These are phyloP conservation scores for Macropus fuliginosus DNA, from an alignment of 2,797 vertebrate genomes.

Conservation along the genomic window DNA sequence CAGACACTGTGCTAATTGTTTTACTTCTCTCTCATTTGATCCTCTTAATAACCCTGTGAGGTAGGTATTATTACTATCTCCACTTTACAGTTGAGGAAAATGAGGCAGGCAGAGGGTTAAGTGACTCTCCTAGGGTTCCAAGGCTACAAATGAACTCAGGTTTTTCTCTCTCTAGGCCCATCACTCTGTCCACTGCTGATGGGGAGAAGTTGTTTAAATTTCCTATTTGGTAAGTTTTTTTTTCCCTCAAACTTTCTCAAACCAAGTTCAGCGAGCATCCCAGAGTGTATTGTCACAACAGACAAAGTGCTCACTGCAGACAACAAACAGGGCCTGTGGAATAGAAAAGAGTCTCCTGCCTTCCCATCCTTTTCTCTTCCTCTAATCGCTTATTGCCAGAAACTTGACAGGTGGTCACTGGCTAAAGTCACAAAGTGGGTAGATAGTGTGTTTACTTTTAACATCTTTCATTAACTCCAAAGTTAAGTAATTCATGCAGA, in stretches of 20 bases:
- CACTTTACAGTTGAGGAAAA: not conserved
- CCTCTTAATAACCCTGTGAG: not conserved
- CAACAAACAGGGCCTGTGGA: conserved; percentile 23
- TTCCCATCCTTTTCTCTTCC: not conserved
- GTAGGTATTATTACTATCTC: not conserved
- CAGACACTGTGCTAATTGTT: not conserved
- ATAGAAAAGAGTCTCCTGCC: not conserved
- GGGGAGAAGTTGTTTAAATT: not conserved
- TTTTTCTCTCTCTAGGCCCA: not conserved
- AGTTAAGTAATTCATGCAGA: conserved; percentile 66
- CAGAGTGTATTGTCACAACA: not conserved
- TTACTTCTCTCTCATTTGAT: not conserved
- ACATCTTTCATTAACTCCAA: conserved; percentile 53
- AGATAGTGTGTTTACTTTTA: conserved; percentile 44
- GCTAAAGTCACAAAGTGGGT: conserved; percentile 40
- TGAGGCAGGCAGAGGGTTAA: not conserved
- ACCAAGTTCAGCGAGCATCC: not conserved
- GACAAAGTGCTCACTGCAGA: not conserved
- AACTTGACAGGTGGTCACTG: conserved; percentile 5
- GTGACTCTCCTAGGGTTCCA: not conserved
- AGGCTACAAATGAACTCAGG: not conserved
- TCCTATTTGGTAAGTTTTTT: conserved; percentile 32
- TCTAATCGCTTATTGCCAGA: conserved; percentile 34
- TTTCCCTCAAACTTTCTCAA: conserved; percentile 20
- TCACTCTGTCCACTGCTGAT: not conserved